Evolutionary conservation across 1,140 invertebrate species (phyloP), one percentile per base, ranked within the genome.

Genomic region (Penaeus japonicus): DNA sequence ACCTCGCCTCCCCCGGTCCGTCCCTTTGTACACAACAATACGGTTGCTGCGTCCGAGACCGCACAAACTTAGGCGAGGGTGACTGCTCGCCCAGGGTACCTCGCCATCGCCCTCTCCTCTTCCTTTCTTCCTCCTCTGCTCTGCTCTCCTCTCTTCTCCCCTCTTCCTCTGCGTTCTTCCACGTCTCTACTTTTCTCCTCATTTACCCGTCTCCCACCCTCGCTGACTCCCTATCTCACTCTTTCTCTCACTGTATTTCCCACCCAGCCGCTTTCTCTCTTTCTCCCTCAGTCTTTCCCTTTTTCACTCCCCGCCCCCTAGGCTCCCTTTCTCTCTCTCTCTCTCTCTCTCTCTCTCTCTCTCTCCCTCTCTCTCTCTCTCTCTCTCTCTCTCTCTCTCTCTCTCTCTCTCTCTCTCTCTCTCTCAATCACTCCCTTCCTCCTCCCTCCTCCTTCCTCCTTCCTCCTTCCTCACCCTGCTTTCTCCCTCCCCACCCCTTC

Each of bases 1-100:
- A 87, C 77, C 85, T 87, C 77, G 85, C 85, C 85, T 87, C 77
- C 84, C 85, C 77, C 62, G 77, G 55, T 78, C 78, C 78, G 84
- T 65, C 47, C 73, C 65, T 87, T 87, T 87, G 85, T 87, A 87
- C 77, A 87, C 85, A 81, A 87, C 85, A 87, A 87, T 87, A 80
- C 85, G 85, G 85, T 78, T 70, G 85, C 85, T 80, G 78, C 85
- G 85, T 87, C 85, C 85, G 85, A 87, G 78, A 78, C 79, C 24
- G 77, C 17, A 54, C 78, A 81, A 86, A 81, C n/a, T 47, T 22
- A 22, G 59, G 79, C 77, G 24, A 78, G 55, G 85, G 75, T 54
- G 57, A 30, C 24, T 35, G 84, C 73, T 79, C 39, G 84, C 84
- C 35, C 32, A 53, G 65, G 18, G 18, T 35, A 27, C 57, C 32